phyloP scores from a whole-genome alignment of 2,113 vertebrate genomes.

The Cariama cristata region DNA sequence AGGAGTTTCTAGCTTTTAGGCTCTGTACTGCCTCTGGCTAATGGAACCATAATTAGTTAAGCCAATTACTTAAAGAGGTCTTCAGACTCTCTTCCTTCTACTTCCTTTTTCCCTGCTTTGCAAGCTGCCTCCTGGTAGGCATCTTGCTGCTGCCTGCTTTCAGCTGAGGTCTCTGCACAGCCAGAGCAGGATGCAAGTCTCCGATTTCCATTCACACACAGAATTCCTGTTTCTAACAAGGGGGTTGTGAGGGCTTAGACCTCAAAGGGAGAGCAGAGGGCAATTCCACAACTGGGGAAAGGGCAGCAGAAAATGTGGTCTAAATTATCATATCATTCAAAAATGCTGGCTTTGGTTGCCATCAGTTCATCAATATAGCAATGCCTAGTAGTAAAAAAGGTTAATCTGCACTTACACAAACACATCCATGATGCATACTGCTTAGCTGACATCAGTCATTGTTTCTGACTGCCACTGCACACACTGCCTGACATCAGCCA shows the following conservation, averaged over 20 bases:
- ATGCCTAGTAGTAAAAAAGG: not conserved
- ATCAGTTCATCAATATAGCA: not conserved
- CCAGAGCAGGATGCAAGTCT: not conserved
- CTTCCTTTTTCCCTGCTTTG: not conserved
- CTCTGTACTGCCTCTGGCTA: not conserved
- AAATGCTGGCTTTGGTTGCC: not conserved
- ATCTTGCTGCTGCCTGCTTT: not conserved
- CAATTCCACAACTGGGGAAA: not conserved
- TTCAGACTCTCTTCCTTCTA: not conserved
- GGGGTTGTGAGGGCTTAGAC: not conserved
- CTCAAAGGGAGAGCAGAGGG: not conserved
- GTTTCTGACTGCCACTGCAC: not conserved
- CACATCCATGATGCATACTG: not conserved
- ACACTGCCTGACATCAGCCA: fast-evolving
- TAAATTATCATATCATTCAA: slow-evolving; percentile 22
- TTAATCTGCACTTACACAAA: not conserved
- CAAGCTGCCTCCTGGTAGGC: not conserved
- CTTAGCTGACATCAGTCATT: not conserved
- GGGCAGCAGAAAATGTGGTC: slow-evolving; percentile 26
- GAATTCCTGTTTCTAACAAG: not conserved
- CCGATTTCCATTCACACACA: slow-evolving; percentile 10
- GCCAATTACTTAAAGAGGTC: not conserved
- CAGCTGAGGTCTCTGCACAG: not conserved
- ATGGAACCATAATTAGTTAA: not conserved
- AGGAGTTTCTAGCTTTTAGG: not conserved